A percentile compares a stretch with the other conserved stretches of the same genome.
Evolutionary conservation across 2,888 invertebrate species (phyloP).

Genomic region (Pelosia muscerda): DNA sequence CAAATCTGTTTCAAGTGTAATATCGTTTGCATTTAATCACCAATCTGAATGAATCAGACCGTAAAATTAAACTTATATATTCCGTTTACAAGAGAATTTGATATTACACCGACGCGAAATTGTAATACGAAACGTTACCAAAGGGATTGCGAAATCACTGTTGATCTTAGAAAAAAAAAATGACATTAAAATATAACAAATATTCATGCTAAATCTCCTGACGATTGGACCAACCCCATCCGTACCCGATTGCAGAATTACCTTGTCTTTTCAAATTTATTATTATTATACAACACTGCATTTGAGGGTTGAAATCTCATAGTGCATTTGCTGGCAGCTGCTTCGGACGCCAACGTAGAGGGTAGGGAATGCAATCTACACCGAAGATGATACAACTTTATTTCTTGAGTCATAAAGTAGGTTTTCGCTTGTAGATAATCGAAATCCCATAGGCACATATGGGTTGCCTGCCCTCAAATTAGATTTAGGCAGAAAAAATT

Average conservation of each 20-base stretch:
- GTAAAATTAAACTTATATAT: constrained; percentile 29
- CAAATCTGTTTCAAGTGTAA: constrained; percentile 20
- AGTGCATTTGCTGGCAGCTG: constrained; percentile 81
- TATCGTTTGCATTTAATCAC: constrained; percentile 29
- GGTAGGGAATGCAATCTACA: constrained; percentile 49
- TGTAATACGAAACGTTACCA: constrained; percentile 33
- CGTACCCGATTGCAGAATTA: constrained; percentile 67
- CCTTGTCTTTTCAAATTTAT: constrained; percentile 83
- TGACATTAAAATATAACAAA: constrained; percentile 53
- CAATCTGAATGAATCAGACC: constrained; percentile 34
- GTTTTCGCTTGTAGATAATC: constrained; percentile 40
- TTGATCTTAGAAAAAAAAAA: constrained; percentile 31
- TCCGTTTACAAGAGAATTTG: constrained; percentile 28
- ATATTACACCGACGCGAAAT: constrained; percentile 26
- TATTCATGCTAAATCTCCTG: constrained; percentile 61
- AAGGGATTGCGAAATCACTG: constrained; percentile 38
- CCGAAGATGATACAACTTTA: constrained; percentile 45
- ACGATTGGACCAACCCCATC: constrained; percentile 75
- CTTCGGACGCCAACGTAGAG: constrained; percentile 58
- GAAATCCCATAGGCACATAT: constrained; percentile 80
- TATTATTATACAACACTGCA: constrained; percentile 83
- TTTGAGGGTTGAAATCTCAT: constrained; percentile 74
- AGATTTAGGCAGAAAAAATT: constrained; percentile 82
- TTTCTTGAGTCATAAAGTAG: constrained; percentile 37
- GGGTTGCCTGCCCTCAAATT: constrained; percentile 81